Conservation (phyloP, 2,797 vertebrate species). For the Podarcis lilfordi region DNA sequence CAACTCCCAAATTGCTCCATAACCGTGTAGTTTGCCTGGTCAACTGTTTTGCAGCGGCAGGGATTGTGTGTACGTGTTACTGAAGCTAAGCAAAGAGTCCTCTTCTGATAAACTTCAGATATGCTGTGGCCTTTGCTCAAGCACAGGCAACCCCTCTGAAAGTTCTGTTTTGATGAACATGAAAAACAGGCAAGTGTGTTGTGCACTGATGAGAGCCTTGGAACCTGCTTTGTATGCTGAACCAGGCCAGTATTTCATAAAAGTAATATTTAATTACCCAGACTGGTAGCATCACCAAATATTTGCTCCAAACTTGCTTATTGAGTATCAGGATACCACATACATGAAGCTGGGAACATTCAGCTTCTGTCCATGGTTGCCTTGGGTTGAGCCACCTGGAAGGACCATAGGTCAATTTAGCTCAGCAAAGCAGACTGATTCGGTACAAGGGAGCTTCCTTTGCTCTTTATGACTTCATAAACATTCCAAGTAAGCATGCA, state of each 20-base stretch:
- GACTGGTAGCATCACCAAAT: background rate
- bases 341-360: too few species aligned
- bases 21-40: background rate
- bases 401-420: too few species aligned
- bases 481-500: too few species aligned
- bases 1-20: background rate
- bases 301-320: background rate
- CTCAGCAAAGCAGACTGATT: too few species aligned
- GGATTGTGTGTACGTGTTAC: background rate
- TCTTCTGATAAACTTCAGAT: slow-evolving; percentile 25
- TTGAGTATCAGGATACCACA: background rate
- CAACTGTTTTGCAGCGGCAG: background rate
- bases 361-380: too few species aligned
- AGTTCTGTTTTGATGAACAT: background rate
- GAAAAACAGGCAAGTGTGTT: background rate
- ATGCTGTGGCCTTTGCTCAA: slow-evolving; percentile 23
- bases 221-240: background rate
- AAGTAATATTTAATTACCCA: background rate
- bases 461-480: too few species aligned
- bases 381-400: too few species aligned
- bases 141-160: background rate
- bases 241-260: background rate
- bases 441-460: too few species aligned
- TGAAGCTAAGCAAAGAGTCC: background rate
- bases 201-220: background rate